These are phyloP conservation scores for Parauchenoglanis ngamensis DNA, from an alignment of 2,797 vertebrate species.

Conservation along the genomic window DNA sequence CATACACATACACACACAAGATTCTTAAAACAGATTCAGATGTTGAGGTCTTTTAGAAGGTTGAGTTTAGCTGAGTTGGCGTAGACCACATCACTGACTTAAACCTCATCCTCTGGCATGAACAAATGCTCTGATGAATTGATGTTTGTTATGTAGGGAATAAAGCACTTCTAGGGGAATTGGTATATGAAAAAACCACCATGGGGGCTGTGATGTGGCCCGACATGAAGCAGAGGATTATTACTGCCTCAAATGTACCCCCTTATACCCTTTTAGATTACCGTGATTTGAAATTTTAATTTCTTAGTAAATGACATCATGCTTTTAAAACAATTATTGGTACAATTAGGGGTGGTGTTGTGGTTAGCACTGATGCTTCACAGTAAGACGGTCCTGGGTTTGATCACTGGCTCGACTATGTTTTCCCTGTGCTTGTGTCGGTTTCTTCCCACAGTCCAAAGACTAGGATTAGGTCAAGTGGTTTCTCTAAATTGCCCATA, in stretches of 20 bases:
- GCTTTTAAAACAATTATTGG: not conserved
- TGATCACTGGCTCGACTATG: too few species aligned
- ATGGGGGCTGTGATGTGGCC: not conserved
- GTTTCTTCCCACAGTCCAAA: too few species aligned
- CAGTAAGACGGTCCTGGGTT: too few species aligned
- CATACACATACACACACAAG: not conserved
- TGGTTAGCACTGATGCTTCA: too few species aligned
- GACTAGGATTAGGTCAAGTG: too few species aligned
- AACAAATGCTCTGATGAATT: constrained; percentile 11
- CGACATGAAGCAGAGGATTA: not conserved
- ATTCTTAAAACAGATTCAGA: constrained; percentile 7
- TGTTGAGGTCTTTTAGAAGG: constrained; percentile 22
- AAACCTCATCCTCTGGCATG: constrained; percentile 45
- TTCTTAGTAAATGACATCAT: not conserved
- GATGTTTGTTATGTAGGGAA: not conserved
- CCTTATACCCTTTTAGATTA: not conserved
- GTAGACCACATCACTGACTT: constrained; percentile 35
- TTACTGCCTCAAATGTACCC: too few species aligned
- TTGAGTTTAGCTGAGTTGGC: constrained; percentile 2
- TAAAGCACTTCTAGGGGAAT: not conserved
- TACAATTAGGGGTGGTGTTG: not conserved
- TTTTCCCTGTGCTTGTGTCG: too few species aligned
- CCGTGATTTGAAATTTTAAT: not conserved
- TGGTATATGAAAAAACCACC: constrained; percentile 1
- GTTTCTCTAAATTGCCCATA: too few species aligned